phyloP scores from a whole-genome alignment of 2,113 vertebrate species.

The Seriola aureovittata region DNA sequence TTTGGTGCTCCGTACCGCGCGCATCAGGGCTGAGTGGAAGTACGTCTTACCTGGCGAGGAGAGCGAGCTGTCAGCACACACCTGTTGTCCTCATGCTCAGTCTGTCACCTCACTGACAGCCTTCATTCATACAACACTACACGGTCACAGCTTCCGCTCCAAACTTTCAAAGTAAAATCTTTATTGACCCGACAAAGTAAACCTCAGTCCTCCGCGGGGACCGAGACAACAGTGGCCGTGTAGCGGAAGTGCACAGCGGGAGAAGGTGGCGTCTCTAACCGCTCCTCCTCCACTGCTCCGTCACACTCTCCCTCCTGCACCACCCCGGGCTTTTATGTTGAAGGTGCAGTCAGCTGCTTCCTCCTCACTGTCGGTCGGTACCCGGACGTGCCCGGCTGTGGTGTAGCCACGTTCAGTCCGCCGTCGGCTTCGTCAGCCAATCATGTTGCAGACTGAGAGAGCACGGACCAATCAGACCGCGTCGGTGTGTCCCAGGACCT shows the following conservation, averaged over 20 bases:
- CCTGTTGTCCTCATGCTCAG: neutral
- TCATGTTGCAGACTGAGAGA: conserved; percentile 16
- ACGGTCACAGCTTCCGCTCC: conserved; percentile 8
- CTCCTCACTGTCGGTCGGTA: neutral
- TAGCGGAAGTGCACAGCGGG: too few species aligned
- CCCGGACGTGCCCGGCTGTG: conserved; percentile 65
- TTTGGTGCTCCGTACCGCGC: neutral
- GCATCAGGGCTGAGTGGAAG: neutral
- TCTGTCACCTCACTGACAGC: neutral
- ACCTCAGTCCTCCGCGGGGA: fast-evolving
- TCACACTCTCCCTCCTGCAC: too few species aligned
- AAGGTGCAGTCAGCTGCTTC: neutral
- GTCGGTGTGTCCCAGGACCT: neutral
- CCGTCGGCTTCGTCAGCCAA: conserved; percentile 55
- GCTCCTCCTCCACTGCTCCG: neutral
- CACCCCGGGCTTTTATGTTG: neutral
- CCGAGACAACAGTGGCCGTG: fast-evolving
- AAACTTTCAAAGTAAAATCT: conserved; percentile 41
- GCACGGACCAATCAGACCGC: conserved; percentile 26
- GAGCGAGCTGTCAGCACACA: conserved; percentile 23
- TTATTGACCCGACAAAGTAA: neutral
- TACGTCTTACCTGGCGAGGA: conserved; percentile 47
- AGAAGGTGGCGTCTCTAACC: too few species aligned
- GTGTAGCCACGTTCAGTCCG: conserved; percentile 75
- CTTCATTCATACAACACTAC: neutral